Base-by-base conservation (phyloP, 2,888 invertebrate species). In the Drosophila monieri region DNA sequence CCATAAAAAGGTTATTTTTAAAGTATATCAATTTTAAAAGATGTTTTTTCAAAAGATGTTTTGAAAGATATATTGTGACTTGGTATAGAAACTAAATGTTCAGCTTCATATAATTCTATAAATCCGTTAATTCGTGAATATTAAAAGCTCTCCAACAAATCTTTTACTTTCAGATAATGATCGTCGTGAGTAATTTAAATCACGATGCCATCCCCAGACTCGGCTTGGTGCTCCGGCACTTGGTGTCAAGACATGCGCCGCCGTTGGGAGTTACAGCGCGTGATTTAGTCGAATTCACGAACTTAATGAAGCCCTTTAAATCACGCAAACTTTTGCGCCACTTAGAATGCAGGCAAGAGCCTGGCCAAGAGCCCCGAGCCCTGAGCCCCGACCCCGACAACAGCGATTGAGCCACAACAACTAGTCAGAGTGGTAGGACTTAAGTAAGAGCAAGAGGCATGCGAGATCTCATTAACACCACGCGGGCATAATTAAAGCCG, bases 271-370 rank as follows among this genome's bases (percentile, higher is more conserved):
- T 35, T 43, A 61, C 62, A 73, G 91, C 90, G 91, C 92, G 91
- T 91, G 91, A 91, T 91, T 90, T 88, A 89, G 89, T 90, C 91
- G 90, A 92, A 91, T 91, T 91, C 91, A 91, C 91, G 92, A 91
- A 90, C 91, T 91, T 92, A 91, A 91, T 91, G 91, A 91, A 92
- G 91, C 91, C 90, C 91, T 91, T 90, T 90, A 91, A 90, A 91
- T 91, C 91, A 92, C 91, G 91, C 92, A 83, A 88, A 69, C 88
- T 88, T 84, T 84, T 89, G 87, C 86, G 89, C 89, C 88, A 88
- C 88, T 77, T 71, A 72, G 76, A 85, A 74, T 78, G 80, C 67
- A 69, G 67, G 35, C 35, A 44, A 41, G 39, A 18, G 48, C 25
- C 25, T 18, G 27, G 32, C 35, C n/a, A 53, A 32, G 48, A 14